Percentiles rank a stretch among this genome's conserved stretches.
Evolutionary conservation across 2,113 vertebrate species (phyloP).

Genomic region (Coreoperca whiteheadi): DNA sequence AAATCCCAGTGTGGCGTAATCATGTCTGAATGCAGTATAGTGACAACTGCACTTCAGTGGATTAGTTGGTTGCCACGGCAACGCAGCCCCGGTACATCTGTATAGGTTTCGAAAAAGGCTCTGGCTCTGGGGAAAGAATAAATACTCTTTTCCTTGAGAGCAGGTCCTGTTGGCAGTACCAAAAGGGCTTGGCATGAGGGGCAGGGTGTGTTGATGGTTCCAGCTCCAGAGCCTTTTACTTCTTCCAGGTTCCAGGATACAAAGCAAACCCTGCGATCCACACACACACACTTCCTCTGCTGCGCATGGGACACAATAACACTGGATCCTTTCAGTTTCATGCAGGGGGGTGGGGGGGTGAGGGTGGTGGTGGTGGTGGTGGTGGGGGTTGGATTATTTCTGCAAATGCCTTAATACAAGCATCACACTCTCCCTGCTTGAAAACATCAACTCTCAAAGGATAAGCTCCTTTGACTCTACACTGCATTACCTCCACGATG

Average conservation of each 20-base stretch:
- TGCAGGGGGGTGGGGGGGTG: not conserved
- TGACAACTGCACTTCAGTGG: constrained; percentile 76
- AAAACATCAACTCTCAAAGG: constrained; percentile 77
- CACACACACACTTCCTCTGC: constrained; percentile 1
- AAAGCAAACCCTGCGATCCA: not conserved
- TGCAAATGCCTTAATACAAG: constrained; percentile 58
- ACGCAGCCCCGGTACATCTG: constrained; percentile 74
- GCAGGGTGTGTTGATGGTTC: constrained; percentile 23
- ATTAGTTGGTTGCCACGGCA: constrained; percentile 82
- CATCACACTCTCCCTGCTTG: constrained; percentile 64
- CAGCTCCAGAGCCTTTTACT: constrained; percentile 10
- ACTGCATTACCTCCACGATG: constrained; percentile 54
- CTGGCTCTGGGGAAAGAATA: constrained; percentile 18
- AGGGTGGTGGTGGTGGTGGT: too few species aligned
- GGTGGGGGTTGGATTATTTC: constrained; percentile 65
- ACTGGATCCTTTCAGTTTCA: constrained; percentile 52
- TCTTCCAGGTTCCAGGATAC: not conserved
- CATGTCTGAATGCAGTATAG: constrained; percentile 68
- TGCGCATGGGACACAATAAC: constrained; percentile 49
- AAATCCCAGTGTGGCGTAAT: constrained; percentile 77
- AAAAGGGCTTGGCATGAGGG: constrained; percentile 9
- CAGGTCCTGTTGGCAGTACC: constrained; percentile 27
- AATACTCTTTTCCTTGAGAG: constrained; percentile 68
- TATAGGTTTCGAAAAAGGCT: constrained; percentile 75
- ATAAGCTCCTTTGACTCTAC: constrained; percentile 76